Evolutionary conservation across 2,113 vertebrate species (phyloP).

Genomic region (Mastomys natalensis): DNA sequence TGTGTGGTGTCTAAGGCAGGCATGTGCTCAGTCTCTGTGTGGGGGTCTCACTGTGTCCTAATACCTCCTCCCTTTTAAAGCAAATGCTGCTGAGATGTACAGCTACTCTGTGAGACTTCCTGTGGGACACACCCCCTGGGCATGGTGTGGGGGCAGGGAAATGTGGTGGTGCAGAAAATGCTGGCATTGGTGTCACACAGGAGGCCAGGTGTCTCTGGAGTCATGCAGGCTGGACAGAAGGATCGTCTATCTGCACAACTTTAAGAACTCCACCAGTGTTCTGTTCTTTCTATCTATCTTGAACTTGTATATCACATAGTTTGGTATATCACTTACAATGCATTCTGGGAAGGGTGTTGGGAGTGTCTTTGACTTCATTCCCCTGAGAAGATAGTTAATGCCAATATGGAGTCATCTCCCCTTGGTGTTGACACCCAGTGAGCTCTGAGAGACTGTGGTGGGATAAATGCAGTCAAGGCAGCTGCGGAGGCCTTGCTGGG

Average conservation of each 20-base stretch:
- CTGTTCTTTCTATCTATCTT: not conserved
- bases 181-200: accelerated
- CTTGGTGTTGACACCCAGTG: not conserved
- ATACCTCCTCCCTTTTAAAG: not conserved
- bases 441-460: not conserved
- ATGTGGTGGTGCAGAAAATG: accelerated
- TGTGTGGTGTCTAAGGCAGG: not conserved
- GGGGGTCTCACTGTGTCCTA: not conserved
- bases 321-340: not conserved
- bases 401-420: accelerated
- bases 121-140: not conserved
- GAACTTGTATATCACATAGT: not conserved
- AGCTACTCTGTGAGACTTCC: accelerated
- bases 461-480: not conserved
- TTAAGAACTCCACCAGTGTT: not conserved
- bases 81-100: accelerated
- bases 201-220: not conserved
- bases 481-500: not conserved
- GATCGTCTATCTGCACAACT: accelerated
- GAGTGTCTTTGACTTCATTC: accelerated
- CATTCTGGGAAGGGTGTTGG: not conserved
- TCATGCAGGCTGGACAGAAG: accelerated
- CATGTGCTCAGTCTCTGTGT: accelerated
- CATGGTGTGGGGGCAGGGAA: no score
- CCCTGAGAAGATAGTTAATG: accelerated